Evolutionary conservation across 2,797 vertebrate genomes (phyloP), one percentile per base, ranked within the genome.

Genomic region (Xyrichtys novacula): DNA sequence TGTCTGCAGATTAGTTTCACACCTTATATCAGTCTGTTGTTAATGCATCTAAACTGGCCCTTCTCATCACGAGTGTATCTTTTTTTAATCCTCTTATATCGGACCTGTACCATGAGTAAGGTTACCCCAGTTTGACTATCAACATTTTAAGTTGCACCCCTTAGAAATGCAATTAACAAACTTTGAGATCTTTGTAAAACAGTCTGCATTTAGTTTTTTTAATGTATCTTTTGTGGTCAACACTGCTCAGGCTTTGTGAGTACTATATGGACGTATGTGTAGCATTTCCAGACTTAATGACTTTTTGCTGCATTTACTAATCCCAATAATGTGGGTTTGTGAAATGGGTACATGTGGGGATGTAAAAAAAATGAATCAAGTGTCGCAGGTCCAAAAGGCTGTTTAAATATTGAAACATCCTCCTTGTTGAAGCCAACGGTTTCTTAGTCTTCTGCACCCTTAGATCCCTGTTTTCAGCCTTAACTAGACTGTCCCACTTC

Each of bases 161-260:
- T 52, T 26, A 49, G 14, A 71, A 55, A 29, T 43, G 25, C 17
- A 50, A 56, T 55, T 36, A 71, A 56, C 38, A 36, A 38, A 2
- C 23, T 64, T 39, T 39, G 25, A 50, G 48, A 6, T 15, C 15
- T 0, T 9, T 53, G 29, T 54, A 2, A n/a, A 46, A 39, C 31
- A 31, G 0, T 16, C 36, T 54, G 34, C 42, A 56, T 40, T 55
- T 29, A 11, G 20, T 20, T 26, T 29, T 67, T 25, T 44, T n/a
- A n/a, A 57, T 56, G 12, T 36, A 16, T 59, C 43, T 32, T 74
- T 29, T 52, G 49, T 42, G 31, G n/a, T 55, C 39, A 40, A 56
- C 8, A 19, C 44, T 19, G 46, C 16, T 47, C 40, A 61, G 25
- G 42, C 46, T 52, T 58, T 1, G 12, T 10, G 55, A 32, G 49